phyloP scores from a whole-genome alignment of 2,797 vertebrate species.

The Gymnothorax reevesii region DNA sequence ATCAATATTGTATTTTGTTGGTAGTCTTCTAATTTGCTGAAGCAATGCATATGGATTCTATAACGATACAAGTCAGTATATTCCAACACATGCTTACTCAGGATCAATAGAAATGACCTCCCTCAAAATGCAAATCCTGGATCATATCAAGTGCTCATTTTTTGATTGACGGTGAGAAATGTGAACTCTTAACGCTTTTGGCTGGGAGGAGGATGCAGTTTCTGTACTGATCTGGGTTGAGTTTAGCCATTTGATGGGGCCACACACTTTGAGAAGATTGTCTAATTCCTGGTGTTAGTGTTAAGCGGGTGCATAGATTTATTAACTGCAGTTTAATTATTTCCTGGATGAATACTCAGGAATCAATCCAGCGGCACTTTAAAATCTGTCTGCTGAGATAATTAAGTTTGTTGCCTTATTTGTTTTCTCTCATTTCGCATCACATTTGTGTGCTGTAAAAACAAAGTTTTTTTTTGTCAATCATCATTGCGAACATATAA shows the following conservation, averaged over 20 bases:
- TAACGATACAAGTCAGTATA: neutral
- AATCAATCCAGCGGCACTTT: neutral
- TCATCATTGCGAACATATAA: too few relatives aligned
- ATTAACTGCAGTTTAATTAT: neutral
- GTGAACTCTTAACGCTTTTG: neutral
- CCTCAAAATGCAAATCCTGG: conserved; percentile 2
- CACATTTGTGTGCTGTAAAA: neutral
- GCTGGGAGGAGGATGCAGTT: neutral
- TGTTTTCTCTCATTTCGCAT: neutral
- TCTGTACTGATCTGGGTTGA: neutral
- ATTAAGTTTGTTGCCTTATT: neutral
- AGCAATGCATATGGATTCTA: neutral
- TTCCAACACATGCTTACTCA: neutral
- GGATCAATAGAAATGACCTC: neutral
- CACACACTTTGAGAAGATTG: neutral
- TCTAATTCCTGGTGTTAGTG: neutral
- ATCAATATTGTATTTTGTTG: neutral
- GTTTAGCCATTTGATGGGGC: neutral
- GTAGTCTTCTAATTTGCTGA: neutral
- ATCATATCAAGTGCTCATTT: neutral
- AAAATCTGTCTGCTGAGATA: neutral
- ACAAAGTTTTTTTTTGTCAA: too few relatives aligned
- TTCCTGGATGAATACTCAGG: neutral
- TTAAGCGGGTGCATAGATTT: neutral
- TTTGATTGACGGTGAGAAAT: neutral